Percentiles rank a stretch among this genome's conserved stretches.
Evolutionary conservation across 2,113 vertebrate species (phyloP).

Genomic region (pig (Sus scrofa)): T2T-Sscrofa CM000817.6:88434001-88434500

Average conservation of each 20-base stretch:
- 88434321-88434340: background rate
- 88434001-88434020: background rate
- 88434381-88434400: background rate
- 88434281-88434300: background rate
- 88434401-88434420: background rate
- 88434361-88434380: constrained; percentile 44
- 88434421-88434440: constrained; percentile 25
- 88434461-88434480: constrained; percentile 50
- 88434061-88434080: background rate
- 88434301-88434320: background rate
- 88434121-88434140: background rate
- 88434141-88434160: background rate
- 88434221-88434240: constrained; percentile 64
- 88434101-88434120: background rate
- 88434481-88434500: constrained; percentile 5
- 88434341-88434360: background rate
- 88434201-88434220: background rate
- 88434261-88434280: constrained; percentile 5
- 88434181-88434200: background rate
- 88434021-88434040: background rate
- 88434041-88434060: background rate
- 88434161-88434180: background rate
- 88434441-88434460: constrained; percentile 45
- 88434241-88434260: constrained; percentile 42
- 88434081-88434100: background rate